phyloP scores from a whole-genome alignment of 1,140 invertebrate genomes.

The Drosophila kepulauana region DNA sequence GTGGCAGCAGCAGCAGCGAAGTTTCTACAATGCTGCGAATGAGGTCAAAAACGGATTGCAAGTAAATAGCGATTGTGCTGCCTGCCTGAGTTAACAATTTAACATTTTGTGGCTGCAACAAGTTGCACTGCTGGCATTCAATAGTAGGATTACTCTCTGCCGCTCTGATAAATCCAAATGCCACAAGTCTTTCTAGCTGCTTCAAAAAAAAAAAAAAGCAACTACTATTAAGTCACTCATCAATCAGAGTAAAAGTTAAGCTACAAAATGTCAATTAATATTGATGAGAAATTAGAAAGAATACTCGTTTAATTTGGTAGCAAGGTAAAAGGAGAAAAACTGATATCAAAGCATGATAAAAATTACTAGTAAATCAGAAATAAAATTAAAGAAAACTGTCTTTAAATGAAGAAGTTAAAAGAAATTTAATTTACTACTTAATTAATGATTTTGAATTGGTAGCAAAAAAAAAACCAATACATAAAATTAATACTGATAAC shows the following conservation, averaged over 20 bases:
- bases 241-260: constrained; percentile 28
- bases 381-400: too few species aligned
- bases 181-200: constrained; percentile 1
- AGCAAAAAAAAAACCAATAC: too few species aligned
- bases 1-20: neutral
- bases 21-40: constrained; percentile 19
- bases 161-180: constrained; percentile 28
- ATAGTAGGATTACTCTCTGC: neutral
- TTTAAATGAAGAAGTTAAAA: too few species aligned
- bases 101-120: constrained; percentile 22
- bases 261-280: constrained; percentile 10
- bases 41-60: constrained; percentile 18
- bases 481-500: too few species aligned
- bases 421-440: too few species aligned
- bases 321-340: neutral
- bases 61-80: constrained; percentile 1
- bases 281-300: constrained; percentile 8
- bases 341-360: neutral
- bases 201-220: neutral
- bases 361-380: too few species aligned
- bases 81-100: constrained; percentile 4
- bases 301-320: neutral
- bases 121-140: constrained; percentile 7
- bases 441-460: too few species aligned
- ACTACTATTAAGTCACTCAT: constrained; percentile 20